Evolutionary conservation across 2,113 vertebrate genomes (phyloP).

Genomic region (Sialia sialis): DNA sequence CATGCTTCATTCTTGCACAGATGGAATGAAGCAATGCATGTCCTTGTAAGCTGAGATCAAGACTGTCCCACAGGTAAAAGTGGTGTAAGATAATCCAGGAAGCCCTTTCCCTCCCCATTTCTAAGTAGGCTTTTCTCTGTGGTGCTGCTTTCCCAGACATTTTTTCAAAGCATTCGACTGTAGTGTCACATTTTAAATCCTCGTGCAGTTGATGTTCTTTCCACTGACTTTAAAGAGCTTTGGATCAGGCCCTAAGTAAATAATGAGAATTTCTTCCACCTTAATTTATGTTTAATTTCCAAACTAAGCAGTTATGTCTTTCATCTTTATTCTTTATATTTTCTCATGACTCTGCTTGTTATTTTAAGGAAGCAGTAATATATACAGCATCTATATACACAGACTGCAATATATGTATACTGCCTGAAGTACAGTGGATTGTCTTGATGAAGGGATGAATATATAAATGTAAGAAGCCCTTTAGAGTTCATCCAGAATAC

Average conservation of each 20-base stretch:
- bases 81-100: not conserved
- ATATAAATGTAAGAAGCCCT: not conserved
- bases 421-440: slow-evolving; percentile 19
- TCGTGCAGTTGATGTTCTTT: not conserved
- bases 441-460: slow-evolving; percentile 4
- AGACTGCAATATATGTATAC: slow-evolving; percentile 24
- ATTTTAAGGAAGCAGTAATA: slow-evolving; percentile 62
- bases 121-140: not conserved
- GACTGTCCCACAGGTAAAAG: not conserved
- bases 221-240: slow-evolving; percentile 2
- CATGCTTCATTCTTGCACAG: not conserved
- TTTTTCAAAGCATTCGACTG: not conserved
- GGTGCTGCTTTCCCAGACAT: not conserved
- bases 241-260: slow-evolving; percentile 39
- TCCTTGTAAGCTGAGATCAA: not conserved
- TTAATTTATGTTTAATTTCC: slow-evolving; percentile 53
- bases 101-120: not conserved
- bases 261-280: slow-evolving; percentile 36
- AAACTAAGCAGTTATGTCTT: slow-evolving; percentile 33
- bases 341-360: slow-evolving; percentile 59
- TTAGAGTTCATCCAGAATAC: slow-evolving; percentile 56
- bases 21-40: not conserved
- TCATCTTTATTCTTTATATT: slow-evolving; percentile 53
- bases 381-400: slow-evolving; percentile 52
- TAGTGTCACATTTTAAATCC: not conserved